Conservation (phyloP, 1,140 invertebrate genomes). For the Zaprionus ghesquierei region DNA sequence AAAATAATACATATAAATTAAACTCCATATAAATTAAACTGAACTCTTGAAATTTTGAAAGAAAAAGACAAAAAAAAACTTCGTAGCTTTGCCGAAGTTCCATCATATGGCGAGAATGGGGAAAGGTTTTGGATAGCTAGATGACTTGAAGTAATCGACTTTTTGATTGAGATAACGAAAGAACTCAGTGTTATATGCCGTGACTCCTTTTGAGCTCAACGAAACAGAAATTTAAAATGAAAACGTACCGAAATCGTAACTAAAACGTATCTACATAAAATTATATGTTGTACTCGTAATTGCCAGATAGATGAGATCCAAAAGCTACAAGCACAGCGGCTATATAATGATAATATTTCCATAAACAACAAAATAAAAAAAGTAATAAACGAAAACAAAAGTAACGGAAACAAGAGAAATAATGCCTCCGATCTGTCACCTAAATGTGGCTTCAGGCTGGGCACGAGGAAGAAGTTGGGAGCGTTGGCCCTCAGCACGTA, state of each 20-base stretch:
- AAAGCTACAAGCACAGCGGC: background rate
- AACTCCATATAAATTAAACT: background rate
- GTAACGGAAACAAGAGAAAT: background rate
- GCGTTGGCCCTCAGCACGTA: background rate
- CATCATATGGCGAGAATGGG: background rate
- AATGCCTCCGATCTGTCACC: slow-evolving; percentile 4
- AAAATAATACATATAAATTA: background rate
- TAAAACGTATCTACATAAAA: slow-evolving; percentile 28
- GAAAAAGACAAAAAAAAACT: too few relatives aligned
- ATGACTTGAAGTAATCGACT: slow-evolving; percentile 6
- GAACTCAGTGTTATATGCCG: slow-evolving; percentile 44
- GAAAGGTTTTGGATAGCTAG: background rate
- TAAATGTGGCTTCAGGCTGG: background rate
- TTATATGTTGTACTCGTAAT: slow-evolving; percentile 74
- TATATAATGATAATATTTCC: background rate
- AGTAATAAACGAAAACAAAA: background rate
- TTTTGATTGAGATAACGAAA: slow-evolving; percentile 46
- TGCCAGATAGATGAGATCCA: slow-evolving; percentile 38
- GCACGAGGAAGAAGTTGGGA: background rate
- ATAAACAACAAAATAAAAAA: background rate
- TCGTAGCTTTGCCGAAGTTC: slow-evolving; percentile 28
- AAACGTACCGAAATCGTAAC: slow-evolving; percentile 10
- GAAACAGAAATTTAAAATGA: background rate
- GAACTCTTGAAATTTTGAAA: slow-evolving; percentile 11
- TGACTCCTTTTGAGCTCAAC: slow-evolving; percentile 64